phyloP scores from a whole-genome alignment of 2,797 vertebrate species.

The Poeciliopsis gracilis region DNA sequence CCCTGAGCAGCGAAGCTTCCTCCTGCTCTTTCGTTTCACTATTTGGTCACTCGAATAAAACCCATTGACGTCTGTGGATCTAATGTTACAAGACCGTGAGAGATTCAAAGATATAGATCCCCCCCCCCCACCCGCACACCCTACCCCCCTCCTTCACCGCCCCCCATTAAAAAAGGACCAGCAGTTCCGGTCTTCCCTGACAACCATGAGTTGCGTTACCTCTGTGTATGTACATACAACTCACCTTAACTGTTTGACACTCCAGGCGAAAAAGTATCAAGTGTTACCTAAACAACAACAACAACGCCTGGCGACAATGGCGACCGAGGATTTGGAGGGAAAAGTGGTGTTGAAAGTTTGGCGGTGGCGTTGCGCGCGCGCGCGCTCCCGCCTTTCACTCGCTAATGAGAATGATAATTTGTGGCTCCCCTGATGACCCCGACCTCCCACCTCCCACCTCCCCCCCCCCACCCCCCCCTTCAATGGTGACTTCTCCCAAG shows the following conservation, averaged over 20 bases:
- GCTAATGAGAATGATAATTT: conserved; percentile 83
- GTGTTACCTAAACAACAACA: conserved; percentile 21
- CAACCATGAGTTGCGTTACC: neutral
- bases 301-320: conserved; percentile 32
- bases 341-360: conserved; percentile 49
- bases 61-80: neutral
- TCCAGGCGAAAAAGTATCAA: conserved; percentile 30
- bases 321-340: conserved; percentile 64
- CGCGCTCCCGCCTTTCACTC: conserved; percentile 61
- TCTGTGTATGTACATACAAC: neutral
- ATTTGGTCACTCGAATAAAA: neutral
- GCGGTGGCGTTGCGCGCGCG: conserved; percentile 60
- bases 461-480: neutral
- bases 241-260: conserved; percentile 8
- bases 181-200: neutral
- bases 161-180: neutral
- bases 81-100: neutral
- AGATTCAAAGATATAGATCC: neutral
- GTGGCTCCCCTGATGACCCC: conserved; percentile 80
- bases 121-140: neutral
- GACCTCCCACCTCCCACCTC: conserved; percentile 44
- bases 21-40: neutral
- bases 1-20: neutral
- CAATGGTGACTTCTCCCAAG: conserved; percentile 69
- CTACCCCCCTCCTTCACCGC: too few relatives aligned